phyloP scores from a whole-genome alignment of 1,140 invertebrate genomes.

The Adoxophyes honmai region DNA sequence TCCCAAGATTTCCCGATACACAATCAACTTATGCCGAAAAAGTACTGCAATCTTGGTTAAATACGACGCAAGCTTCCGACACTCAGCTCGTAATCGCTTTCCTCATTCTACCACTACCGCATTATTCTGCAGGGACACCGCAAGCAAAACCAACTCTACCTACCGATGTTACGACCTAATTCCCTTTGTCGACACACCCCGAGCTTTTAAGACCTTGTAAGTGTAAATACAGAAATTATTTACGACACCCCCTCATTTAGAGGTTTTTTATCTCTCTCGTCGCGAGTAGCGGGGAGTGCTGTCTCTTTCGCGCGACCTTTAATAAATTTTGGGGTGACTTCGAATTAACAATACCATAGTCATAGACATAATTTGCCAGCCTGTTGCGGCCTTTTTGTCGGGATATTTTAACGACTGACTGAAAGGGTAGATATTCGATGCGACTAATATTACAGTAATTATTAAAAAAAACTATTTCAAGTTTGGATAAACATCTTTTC shows the following conservation, averaged over 20 bases:
- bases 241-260: slow-evolving; percentile 50
- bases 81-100: slow-evolving; percentile 40
- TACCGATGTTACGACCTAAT: neutral
- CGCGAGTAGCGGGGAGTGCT: slow-evolving; percentile 14
- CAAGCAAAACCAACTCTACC: slow-evolving; percentile 16
- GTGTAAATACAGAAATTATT: slow-evolving; percentile 43
- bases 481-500: no score
- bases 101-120: slow-evolving; percentile 34
- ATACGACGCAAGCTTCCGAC: slow-evolving; percentile 39
- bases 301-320: slow-evolving; percentile 27
- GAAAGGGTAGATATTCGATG: neutral
- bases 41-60: slow-evolving; percentile 39
- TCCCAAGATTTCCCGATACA: neutral
- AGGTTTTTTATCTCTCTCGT: slow-evolving; percentile 29
- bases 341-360: slow-evolving; percentile 47
- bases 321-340: slow-evolving; percentile 46
- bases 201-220: slow-evolving; percentile 33
- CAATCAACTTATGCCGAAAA: slow-evolving; percentile 19
- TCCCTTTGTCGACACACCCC: no score
- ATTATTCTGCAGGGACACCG: slow-evolving; percentile 25
- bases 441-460: neutral
- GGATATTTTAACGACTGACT: slow-evolving; percentile 25
- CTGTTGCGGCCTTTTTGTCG: slow-evolving; percentile 31
- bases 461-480: no score
- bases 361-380: slow-evolving; percentile 44